phyloP scores from a whole-genome alignment of 2,888 invertebrate genomes.

The Urechis unicinctus region DNA sequence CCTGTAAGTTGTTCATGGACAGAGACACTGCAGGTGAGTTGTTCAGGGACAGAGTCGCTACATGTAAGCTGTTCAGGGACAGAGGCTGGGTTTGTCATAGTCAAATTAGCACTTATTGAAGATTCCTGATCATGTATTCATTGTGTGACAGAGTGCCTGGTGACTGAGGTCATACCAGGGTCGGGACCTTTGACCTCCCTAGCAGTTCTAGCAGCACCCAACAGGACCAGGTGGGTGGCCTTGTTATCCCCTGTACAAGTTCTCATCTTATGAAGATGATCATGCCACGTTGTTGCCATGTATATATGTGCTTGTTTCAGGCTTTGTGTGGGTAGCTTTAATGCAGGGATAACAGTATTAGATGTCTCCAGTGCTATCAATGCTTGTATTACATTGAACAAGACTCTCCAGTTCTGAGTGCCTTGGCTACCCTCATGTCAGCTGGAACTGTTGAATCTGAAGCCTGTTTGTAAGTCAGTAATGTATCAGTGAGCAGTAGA shows the following conservation, averaged over 20 bases:
- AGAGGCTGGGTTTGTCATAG: no score
- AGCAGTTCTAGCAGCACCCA: constrained; percentile 22
- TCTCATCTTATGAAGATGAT: no score
- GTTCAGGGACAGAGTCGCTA: background rate
- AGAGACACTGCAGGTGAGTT: constrained; percentile 40
- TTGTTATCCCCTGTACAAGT: no score
- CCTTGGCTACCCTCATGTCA: no score
- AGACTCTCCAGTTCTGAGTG: no score
- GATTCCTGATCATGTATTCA: background rate
- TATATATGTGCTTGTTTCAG: background rate
- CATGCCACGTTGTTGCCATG: background rate
- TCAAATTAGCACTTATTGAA: no score
- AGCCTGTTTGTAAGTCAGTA: background rate
- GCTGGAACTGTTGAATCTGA: no score
- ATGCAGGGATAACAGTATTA: background rate
- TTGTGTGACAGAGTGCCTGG: constrained; percentile 24
- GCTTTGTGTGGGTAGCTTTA: background rate
- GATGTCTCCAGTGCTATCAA: no score
- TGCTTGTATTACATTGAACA: no score
- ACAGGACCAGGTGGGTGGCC: no score
- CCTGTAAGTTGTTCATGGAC: constrained; percentile 28
- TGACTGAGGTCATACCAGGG: constrained; percentile 27
- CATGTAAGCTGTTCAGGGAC: background rate
- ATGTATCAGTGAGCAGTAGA: background rate
- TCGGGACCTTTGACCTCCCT: constrained; percentile 42